phyloP scores from a whole-genome alignment of 2,797 vertebrate species.

The Smutsia temminckii region DNA sequence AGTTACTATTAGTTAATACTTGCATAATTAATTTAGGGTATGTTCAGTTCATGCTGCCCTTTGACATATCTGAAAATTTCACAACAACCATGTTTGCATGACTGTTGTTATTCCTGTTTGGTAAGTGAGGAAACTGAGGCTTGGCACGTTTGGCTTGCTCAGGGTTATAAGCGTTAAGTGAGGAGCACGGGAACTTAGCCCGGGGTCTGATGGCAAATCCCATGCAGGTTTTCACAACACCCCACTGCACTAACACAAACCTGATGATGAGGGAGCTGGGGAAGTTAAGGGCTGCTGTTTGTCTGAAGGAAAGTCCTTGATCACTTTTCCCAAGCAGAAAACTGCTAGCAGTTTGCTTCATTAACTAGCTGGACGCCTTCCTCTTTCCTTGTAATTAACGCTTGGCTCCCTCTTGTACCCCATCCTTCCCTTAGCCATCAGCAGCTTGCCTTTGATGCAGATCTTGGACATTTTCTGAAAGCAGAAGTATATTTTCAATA shows the following conservation, averaged over 20 bases:
- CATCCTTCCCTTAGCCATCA: constrained; percentile 30
- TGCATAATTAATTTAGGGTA: background rate
- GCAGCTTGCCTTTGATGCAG: constrained; percentile 51
- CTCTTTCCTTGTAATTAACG: constrained; percentile 25
- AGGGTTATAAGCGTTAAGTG: background rate
- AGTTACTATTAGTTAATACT: background rate
- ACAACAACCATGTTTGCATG: background rate
- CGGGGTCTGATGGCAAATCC: background rate
- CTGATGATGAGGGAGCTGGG: background rate
- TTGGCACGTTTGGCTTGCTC: background rate
- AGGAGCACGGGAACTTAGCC: background rate
- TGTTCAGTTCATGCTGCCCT: background rate
- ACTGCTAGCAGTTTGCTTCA: constrained; percentile 55
- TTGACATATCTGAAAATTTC: background rate
- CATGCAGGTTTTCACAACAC: background rate
- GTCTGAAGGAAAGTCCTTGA: constrained; percentile 43
- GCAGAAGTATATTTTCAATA: constrained; percentile 64
- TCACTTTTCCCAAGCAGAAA: constrained; percentile 40
- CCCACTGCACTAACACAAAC: background rate
- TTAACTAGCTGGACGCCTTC: constrained; percentile 58
- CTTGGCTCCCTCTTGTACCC: background rate
- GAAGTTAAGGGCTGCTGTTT: background rate
- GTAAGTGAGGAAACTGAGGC: background rate
- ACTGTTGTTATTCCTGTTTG: background rate
- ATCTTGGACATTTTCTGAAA: constrained; percentile 44